These are phyloP conservation scores for Tenebrosternarchus preto DNA, from an alignment of 2,113 vertebrate genomes.

Conservation along the genomic window DNA sequence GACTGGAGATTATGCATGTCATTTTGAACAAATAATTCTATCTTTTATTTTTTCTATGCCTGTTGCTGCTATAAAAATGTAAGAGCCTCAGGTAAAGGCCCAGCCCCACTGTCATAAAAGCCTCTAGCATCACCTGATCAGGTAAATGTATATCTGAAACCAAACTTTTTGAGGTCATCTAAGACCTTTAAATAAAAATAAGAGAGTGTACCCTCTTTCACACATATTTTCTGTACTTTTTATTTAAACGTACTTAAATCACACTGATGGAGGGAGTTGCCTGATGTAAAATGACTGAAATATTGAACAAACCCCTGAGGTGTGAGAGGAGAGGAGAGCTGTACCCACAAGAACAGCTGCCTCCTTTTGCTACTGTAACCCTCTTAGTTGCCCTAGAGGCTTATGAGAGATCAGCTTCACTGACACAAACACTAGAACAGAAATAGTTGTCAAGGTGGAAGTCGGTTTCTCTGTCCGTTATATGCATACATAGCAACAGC, in stretches of 20 bases:
- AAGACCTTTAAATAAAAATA: too few relatives aligned
- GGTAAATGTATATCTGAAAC: too few relatives aligned
- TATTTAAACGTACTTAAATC: not conserved
- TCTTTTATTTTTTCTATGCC: too few relatives aligned
- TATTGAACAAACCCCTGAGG: not conserved
- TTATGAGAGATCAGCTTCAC: constrained; percentile 41
- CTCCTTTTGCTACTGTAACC: constrained; percentile 19
- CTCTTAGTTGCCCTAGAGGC: constrained; percentile 25
- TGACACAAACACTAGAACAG: constrained; percentile 17
- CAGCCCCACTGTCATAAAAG: too few relatives aligned
- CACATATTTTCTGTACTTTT: not conserved
- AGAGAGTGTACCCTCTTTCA: too few relatives aligned
- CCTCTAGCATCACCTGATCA: too few relatives aligned
- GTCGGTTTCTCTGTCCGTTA: not conserved
- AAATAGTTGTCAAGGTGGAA: constrained; percentile 34
- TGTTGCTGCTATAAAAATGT: too few relatives aligned
- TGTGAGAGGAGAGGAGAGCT: not conserved
- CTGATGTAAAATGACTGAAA: not conserved
- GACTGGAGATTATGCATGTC: too few relatives aligned
- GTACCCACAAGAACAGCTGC: not conserved
- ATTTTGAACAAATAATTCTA: too few relatives aligned
- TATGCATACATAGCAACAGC: not conserved
- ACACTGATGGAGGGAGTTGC: not conserved
- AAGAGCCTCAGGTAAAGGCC: too few relatives aligned
- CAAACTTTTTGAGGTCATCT: too few relatives aligned